Conservation (phyloP, 2,797 vertebrate genomes). For the Melanogrammus aeglefinus region DNA sequence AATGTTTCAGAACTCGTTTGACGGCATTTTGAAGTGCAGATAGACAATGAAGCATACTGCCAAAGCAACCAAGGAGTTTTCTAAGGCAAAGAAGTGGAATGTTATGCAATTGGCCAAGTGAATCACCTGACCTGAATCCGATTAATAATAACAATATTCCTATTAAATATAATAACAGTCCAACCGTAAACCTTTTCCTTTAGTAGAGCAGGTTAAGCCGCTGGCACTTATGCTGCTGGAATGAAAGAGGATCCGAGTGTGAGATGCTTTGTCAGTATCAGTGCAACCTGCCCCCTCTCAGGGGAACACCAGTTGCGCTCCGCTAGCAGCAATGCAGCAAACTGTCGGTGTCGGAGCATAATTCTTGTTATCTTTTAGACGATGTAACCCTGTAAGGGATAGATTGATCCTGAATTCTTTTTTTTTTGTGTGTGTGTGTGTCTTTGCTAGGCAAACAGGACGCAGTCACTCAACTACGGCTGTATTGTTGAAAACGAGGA, state of each 20-base stretch:
- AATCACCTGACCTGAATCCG: no score
- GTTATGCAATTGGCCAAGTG: no score
- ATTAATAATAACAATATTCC: no score
- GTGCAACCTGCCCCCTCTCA: neutral
- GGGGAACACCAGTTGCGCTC: neutral
- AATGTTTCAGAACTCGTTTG: no score
- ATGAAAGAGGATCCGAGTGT: neutral
- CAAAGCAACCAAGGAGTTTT: no score
- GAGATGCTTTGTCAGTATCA: neutral
- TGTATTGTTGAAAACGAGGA: slow-evolving; percentile 90
- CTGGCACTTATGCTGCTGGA: neutral
- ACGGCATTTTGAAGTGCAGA: no score
- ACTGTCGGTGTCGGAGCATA: neutral
- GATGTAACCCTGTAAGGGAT: neutral
- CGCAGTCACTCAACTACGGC: slow-evolving; percentile 94
- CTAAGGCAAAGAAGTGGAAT: no score
- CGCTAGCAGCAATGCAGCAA: neutral
- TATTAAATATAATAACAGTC: neutral
- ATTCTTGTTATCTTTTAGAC: neutral
- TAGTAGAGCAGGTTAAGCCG: neutral
- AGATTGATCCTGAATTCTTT: neutral
- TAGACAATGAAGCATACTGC: no score
- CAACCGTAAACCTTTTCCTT: neutral
- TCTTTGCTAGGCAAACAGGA: slow-evolving; percentile 89
- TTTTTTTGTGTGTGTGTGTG: neutral